Conservation (phyloP, 2,888 invertebrate genomes). For the Sipha maydis region DNA sequence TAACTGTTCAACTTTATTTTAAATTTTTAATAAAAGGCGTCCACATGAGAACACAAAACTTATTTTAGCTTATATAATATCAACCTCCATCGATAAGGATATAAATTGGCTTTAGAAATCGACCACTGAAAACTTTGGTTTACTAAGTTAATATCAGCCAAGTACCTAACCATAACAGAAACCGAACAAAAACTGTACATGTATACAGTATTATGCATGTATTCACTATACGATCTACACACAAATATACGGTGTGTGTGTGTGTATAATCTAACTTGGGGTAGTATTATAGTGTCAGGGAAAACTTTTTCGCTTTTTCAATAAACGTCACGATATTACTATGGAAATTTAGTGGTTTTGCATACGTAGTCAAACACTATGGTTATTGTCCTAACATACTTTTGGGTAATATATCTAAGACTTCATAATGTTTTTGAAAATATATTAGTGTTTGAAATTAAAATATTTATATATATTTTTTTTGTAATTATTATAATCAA, state of each 20-base stretch:
- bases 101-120: constrained; percentile 40
- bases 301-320: constrained; percentile 35
- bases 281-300: constrained; percentile 7
- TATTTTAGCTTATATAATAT: constrained; percentile 2
- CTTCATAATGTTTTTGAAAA: constrained; percentile 12
- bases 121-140: constrained; percentile 39
- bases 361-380: background rate
- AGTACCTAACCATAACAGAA: background rate
- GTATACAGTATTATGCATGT: background rate
- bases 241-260: background rate
- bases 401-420: background rate
- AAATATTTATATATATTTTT: background rate
- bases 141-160: constrained; percentile 35
- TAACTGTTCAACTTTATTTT: no score
- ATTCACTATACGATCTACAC: background rate
- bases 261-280: constrained; percentile 7
- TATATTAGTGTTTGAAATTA: background rate
- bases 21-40: no score
- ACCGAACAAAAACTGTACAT: background rate
- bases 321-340: constrained; percentile 35
- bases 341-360: constrained; percentile 36
- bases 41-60: background rate
- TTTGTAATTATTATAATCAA: background rate
- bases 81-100: constrained; percentile 27
- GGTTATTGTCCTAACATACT: constrained; percentile 15